Conservation (phyloP, 2,113 vertebrate species). For the Ifrita kowaldi region DNA sequence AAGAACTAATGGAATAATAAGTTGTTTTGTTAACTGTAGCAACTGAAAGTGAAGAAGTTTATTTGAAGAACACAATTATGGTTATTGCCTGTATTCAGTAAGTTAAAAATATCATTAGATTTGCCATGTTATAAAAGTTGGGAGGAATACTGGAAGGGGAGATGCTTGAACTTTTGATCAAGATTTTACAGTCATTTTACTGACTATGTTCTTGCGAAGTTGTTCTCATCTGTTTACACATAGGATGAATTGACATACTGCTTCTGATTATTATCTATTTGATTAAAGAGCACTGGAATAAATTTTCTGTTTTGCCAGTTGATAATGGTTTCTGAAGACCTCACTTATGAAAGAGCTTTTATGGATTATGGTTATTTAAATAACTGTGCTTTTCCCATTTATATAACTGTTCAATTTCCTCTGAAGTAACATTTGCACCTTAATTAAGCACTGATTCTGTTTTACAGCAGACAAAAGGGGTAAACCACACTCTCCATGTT, state of each 20-base stretch:
- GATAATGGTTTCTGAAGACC: not conserved
- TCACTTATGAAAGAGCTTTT: not conserved
- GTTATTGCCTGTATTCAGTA: not conserved
- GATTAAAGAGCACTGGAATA: not conserved
- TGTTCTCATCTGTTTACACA: not conserved
- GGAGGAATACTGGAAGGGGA: not conserved
- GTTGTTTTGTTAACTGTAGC: not conserved
- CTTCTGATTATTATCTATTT: not conserved
- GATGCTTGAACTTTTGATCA: not conserved
- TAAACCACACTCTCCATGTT: not conserved
- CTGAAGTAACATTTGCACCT: not conserved
- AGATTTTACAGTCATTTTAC: not conserved
- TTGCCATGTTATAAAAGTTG: not conserved
- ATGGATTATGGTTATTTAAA: not conserved
- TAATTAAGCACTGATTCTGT: not conserved
- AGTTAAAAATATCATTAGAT: not conserved
- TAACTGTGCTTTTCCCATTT: not conserved
- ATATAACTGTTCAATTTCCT: not conserved
- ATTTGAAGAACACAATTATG: not conserved
- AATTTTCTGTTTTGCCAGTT: not conserved
- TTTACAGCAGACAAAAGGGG: not conserved
- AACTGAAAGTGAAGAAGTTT: not conserved
- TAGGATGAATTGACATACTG: not conserved
- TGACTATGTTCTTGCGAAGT: not conserved
- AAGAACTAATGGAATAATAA: not conserved